A percentile compares a stretch with the other conserved stretches of the same genome.
phyloP scores from a whole-genome alignment of 1,140 invertebrate genomes.

The Lepeophtheirus salmonis region DNA sequence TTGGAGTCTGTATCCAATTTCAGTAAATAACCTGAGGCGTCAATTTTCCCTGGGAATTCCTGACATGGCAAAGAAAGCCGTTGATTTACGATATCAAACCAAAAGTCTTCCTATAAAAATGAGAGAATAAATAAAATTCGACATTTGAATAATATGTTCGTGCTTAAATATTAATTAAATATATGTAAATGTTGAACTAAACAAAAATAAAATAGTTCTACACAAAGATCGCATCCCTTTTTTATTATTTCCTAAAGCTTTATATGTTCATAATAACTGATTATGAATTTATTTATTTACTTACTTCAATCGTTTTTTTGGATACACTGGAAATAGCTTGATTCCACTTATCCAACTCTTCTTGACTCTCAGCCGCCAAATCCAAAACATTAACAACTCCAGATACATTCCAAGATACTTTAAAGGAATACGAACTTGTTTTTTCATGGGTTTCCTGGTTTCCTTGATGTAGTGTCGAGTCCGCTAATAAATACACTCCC shows the following conservation, averaged over 20 bases:
- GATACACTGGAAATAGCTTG: not conserved
- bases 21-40: conserved; percentile 73
- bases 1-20: conserved; percentile 49
- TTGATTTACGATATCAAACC: conserved; percentile 42
- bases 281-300: not conserved
- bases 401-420: not conserved
- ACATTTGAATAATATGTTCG: too few species aligned
- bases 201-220: not conserved
- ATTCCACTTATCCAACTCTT: not conserved
- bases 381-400: not conserved
- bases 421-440: not conserved
- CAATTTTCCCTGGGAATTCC: conserved; percentile 37
- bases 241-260: not conserved
- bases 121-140: conserved; percentile 2
- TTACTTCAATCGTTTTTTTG: not conserved
- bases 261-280: not conserved
- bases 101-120: conserved; percentile 43
- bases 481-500: not conserved
- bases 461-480: not conserved
- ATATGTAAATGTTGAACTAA: not conserved
- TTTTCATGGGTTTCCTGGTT: not conserved
- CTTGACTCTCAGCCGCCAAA: not conserved
- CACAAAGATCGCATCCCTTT: not conserved
- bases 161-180: not conserved
- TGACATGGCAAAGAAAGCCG: conserved; percentile 37